Percentiles rank a stretch among this genome's conserved stretches.
Conservation (phyloP, 2,888 invertebrate species). For the Willowsia nigromaculata region DNA sequence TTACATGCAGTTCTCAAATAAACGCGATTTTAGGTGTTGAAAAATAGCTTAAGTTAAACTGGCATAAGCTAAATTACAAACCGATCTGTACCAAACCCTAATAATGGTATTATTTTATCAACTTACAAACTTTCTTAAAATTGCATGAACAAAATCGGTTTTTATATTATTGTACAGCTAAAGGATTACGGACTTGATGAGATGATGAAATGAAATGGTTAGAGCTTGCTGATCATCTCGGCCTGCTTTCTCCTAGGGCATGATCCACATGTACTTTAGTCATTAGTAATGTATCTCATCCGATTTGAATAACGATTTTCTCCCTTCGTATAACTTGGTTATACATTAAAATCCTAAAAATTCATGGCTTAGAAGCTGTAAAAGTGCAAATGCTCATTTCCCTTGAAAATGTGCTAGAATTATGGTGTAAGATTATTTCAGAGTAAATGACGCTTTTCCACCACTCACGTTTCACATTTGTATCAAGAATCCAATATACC, state of each 20-base stretch:
- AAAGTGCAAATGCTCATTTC: neutral
- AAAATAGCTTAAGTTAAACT: neutral
- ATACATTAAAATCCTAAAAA: neutral
- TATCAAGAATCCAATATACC: neutral
- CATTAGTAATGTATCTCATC: constrained; percentile 62
- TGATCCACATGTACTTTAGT: constrained; percentile 44
- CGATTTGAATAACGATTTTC: neutral
- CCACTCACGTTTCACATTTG: neutral
- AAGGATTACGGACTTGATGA: constrained; percentile 4
- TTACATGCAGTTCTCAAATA: too few species aligned
- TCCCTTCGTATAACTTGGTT: neutral
- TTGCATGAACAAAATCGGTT: neutral
- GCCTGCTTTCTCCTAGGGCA: constrained; percentile 6
- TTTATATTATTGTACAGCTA: constrained; percentile 8
- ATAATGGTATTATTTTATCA: too few species aligned
- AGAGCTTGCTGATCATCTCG: neutral
- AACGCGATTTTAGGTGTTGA: too few species aligned
- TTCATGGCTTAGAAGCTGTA: neutral
- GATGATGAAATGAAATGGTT: neutral
- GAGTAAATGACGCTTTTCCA: neutral
- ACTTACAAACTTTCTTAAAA: neutral
- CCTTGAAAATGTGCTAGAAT: neutral
- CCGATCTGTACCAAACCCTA: neutral
- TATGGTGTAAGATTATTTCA: neutral
- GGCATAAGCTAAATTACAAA: neutral